Conservation (phyloP, 1,140 invertebrate species). For the Cydia fagiglandana region DNA sequence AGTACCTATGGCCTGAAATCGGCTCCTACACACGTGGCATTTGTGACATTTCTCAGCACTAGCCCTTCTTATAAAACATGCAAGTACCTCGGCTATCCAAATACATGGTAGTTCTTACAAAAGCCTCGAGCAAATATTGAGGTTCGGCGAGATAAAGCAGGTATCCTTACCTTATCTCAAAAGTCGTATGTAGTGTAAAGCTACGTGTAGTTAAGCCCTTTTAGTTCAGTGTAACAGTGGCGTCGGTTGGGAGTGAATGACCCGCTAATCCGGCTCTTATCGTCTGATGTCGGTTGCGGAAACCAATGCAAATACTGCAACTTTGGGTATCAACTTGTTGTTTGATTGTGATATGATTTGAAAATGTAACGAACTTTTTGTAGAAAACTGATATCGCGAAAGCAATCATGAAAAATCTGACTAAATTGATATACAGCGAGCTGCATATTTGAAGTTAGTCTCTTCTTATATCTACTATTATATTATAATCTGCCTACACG, state of each 20-base stretch:
- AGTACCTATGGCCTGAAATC: too few relatives aligned
- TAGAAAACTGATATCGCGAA: too few relatives aligned
- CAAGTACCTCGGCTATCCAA: not conserved
- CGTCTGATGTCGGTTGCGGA: conserved; percentile 44
- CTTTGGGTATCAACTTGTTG: not conserved
- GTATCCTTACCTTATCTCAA: not conserved
- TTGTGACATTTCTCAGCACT: not conserved
- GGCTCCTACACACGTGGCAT: not conserved
- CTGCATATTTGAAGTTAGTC: too few relatives aligned
- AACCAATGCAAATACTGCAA: conserved; percentile 36
- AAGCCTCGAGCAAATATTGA: conserved; percentile 42
- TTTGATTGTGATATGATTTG: conserved; percentile 5
- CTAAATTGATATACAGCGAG: too few relatives aligned
- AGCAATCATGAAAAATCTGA: too few relatives aligned
- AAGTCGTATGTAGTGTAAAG: not conserved
- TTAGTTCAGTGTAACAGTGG: not conserved
- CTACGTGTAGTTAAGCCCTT: not conserved
- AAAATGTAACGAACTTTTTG: not conserved
- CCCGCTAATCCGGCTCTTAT: conserved; percentile 47
- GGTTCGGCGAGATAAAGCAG: conserved; percentile 39
- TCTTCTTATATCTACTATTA: too few relatives aligned
- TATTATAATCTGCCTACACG: too few relatives aligned
- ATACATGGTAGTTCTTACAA: not conserved
- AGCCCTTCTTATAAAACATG: not conserved
- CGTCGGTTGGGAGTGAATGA: conserved; percentile 43